Evolutionary conservation across 2,888 invertebrate species (phyloP).

Genomic region (Stegophylla sp.): DNA sequence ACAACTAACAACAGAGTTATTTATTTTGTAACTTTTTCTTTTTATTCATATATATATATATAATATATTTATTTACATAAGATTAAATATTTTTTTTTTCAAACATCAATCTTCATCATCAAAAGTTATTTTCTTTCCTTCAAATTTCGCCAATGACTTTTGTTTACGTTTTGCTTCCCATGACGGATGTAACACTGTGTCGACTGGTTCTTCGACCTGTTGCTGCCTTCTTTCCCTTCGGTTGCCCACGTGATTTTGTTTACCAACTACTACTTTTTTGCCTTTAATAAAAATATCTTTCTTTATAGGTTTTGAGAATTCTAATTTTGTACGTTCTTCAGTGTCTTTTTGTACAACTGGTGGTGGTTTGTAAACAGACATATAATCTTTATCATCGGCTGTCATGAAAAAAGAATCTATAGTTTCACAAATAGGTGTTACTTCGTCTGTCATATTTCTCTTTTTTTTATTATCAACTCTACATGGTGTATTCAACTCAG

Average conservation of each 20-base stretch:
- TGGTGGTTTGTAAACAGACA: conserved; percentile 57
- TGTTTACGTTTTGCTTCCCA: conserved; percentile 63
- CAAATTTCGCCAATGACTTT: conserved; percentile 60
- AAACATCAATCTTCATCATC: conserved; percentile 58
- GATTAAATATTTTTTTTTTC: conserved; percentile 36
- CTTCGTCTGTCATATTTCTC: conserved; percentile 23
- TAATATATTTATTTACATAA: conserved; percentile 27
- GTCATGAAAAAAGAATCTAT: conserved; percentile 61
- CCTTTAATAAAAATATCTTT: conserved; percentile 53
- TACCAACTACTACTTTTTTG: conserved; percentile 24
- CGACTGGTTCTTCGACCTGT: conserved; percentile 39
- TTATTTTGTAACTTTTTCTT: conserved; percentile 11
- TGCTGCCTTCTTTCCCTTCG: conserved; percentile 48
- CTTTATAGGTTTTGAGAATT: background rate
- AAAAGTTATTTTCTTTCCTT: conserved; percentile 63
- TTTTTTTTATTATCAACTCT: conserved; percentile 35
- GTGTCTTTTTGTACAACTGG: background rate
- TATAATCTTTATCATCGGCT: conserved; percentile 60
- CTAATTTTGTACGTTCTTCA: background rate
- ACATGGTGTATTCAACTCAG: background rate
- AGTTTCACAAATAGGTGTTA: conserved; percentile 48
- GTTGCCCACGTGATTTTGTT: conserved; percentile 14
- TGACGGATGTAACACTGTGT: conserved; percentile 62
- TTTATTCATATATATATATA: conserved; percentile 13
- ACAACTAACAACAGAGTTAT: conserved; percentile 29